Conservation (phyloP, 2,888 invertebrate species). For the Aporophyla nigra region DNA sequence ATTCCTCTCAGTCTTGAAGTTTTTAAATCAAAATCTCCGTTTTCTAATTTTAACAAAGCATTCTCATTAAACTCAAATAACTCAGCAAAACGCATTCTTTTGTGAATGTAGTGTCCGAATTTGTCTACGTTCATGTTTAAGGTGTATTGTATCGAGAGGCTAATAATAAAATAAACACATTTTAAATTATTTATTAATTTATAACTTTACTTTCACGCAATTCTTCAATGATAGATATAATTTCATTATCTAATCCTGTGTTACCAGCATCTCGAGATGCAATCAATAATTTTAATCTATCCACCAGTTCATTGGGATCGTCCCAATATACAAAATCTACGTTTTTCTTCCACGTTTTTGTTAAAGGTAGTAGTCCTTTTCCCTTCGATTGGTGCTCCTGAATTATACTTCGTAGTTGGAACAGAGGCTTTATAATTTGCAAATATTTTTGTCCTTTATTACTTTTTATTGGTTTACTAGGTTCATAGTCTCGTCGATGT, state of each 20-base stretch:
- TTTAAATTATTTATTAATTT: background rate
- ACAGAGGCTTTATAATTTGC: background rate
- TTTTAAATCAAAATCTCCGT: background rate
- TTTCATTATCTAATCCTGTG: constrained; percentile 6
- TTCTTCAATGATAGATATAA: constrained; percentile 9
- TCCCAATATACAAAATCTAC: background rate
- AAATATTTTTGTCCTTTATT: background rate
- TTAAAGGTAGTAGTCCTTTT: background rate
- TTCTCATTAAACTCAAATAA: constrained; percentile 4
- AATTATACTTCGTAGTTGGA: background rate
- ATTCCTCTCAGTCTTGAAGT: background rate
- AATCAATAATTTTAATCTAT: constrained; percentile 7
- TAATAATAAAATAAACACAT: background rate
- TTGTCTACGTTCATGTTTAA: constrained; percentile 2
- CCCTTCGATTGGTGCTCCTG: background rate
- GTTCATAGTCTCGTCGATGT: background rate
- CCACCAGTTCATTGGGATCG: background rate
- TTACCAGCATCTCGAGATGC: background rate
- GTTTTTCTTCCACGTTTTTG: background rate
- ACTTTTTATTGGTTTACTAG: background rate
- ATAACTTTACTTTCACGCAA: constrained; percentile 3
- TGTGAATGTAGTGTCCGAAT: constrained; percentile 1
- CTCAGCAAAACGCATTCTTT: background rate
- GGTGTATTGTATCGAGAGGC: background rate
- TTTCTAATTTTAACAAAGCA: background rate